phyloP scores from a whole-genome alignment of 1,140 invertebrate species.

The Triops longicaudatus region DNA sequence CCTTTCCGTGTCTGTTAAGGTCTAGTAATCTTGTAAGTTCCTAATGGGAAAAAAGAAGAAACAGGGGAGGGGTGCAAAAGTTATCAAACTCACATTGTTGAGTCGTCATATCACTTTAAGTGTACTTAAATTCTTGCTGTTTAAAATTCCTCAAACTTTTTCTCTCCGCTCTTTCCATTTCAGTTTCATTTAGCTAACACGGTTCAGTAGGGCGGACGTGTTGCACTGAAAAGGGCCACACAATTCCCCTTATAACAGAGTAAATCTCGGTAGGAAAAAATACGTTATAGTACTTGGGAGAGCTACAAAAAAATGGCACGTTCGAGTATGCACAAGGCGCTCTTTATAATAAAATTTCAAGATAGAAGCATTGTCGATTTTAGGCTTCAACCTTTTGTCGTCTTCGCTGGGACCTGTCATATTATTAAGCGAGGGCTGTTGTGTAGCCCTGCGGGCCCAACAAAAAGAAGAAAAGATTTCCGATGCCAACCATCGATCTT shows the following conservation, averaged over 20 bases:
- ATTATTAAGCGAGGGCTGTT: background rate
- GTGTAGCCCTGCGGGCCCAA: background rate
- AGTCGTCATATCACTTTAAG: background rate
- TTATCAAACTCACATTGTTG: background rate
- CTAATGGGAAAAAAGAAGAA: background rate
- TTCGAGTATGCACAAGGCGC: background rate
- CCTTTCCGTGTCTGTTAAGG: background rate
- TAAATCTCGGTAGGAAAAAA: background rate
- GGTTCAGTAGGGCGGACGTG: slow-evolving; percentile 9
- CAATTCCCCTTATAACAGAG: background rate
- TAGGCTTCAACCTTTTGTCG: background rate
- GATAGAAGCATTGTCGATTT: slow-evolving; percentile 5
- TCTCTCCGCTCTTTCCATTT: background rate
- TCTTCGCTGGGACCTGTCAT: background rate
- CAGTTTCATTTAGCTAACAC: slow-evolving; percentile 3
- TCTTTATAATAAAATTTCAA: background rate
- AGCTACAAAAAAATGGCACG: background rate
- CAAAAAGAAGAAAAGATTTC: background rate
- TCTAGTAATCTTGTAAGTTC: background rate
- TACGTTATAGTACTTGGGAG: background rate
- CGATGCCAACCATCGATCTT: background rate
- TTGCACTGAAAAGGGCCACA: background rate
- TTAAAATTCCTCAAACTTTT: background rate
- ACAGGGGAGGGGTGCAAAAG: background rate
- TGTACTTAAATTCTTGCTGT: background rate